Conservation (phyloP, 2,113 vertebrate genomes). For the Nyctibius bracteatus region DNA sequence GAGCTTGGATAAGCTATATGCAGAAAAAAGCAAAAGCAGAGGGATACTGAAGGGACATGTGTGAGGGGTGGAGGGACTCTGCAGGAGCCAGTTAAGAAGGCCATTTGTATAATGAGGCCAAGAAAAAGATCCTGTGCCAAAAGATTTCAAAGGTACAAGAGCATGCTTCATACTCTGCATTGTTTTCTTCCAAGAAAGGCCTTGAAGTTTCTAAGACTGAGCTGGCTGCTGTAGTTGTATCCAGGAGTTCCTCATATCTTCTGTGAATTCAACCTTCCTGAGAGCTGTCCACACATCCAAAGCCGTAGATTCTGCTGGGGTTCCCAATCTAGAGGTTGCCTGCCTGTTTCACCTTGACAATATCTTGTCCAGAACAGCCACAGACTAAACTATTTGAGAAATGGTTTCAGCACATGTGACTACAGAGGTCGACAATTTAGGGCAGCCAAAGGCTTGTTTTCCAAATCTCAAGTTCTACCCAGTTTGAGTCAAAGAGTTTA, state of each 20-base stretch:
- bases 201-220: background rate
- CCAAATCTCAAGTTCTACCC: background rate
- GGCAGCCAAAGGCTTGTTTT: background rate
- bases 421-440: background rate
- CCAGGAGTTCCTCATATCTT: background rate
- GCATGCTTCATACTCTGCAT: background rate
- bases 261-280: background rate
- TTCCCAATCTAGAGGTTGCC: background rate
- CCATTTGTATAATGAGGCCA: background rate
- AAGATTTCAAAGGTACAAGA: background rate
- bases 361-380: background rate
- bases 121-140: background rate
- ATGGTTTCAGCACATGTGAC: background rate
- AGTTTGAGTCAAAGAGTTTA: background rate
- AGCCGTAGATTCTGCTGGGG: background rate
- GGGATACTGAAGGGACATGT: background rate
- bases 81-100: background rate
- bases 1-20: background rate
- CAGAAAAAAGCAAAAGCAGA: background rate
- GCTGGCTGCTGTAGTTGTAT: background rate
- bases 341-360: background rate
- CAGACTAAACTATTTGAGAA: background rate
- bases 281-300: background rate
- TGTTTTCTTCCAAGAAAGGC: background rate
- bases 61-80: background rate